Percentiles rank a stretch among this genome's conserved stretches.
phyloP scores from a whole-genome alignment of 2,797 vertebrate genomes.

The Cygnus olor region DNA sequence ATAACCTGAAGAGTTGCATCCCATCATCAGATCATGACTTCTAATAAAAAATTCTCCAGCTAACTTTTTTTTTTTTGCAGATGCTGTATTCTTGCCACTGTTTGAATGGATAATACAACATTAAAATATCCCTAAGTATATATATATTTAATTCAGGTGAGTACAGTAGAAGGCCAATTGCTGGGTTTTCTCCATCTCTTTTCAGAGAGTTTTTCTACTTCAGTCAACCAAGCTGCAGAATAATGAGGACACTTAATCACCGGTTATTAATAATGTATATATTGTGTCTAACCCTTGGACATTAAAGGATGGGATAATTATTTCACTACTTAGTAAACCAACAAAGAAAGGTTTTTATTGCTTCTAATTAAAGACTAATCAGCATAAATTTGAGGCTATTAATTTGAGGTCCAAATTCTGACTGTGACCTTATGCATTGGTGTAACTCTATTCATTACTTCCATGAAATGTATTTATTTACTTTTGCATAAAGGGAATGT shows the following conservation, averaged over 20 bases:
- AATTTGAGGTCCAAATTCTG: conserved; percentile 30
- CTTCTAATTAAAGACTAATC: conserved; percentile 11
- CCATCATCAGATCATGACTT: not conserved
- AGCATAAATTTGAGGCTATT: conserved; percentile 8
- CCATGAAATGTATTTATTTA: conserved; percentile 14
- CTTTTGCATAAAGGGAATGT: not conserved
- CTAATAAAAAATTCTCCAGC: not conserved
- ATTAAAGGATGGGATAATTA: conserved; percentile 20
- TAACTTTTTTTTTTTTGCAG: not conserved
- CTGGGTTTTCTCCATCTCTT: not conserved
- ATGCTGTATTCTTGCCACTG: not conserved
- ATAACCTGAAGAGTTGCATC: not conserved
- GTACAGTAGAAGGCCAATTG: not conserved
- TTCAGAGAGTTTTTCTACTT: not conserved
- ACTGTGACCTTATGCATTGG: not conserved
- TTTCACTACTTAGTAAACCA: conserved; percentile 13
- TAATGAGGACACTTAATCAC: conserved; percentile 30
- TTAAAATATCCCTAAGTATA: not conserved
- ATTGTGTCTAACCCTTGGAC: not conserved
- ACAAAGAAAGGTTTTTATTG: not conserved
- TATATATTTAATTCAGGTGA: not conserved
- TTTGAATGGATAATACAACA: not conserved
- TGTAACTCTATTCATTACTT: not conserved
- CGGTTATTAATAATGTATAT: conserved; percentile 42
- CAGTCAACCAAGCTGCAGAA: conserved; percentile 5